Evolutionary conservation across 2,797 vertebrate species (phyloP), one percentile per base, ranked within the genome.

Genomic region (Onychomys leucogaster): DNA sequence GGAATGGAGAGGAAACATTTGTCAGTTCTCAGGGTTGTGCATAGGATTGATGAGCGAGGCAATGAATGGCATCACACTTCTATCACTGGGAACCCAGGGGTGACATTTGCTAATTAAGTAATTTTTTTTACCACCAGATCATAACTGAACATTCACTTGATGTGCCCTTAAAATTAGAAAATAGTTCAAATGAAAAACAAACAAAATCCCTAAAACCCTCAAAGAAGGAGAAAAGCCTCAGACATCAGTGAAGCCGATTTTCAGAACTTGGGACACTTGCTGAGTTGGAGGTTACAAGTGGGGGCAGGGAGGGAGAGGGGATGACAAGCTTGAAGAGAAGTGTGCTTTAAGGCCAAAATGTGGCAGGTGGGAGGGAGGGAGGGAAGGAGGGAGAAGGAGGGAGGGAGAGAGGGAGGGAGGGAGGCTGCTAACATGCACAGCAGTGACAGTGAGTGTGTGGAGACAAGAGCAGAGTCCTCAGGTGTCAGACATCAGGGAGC

Each of bases 141-240:
- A 59, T 46, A 63, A 59, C 10, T 4, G 2, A 90, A 49, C 34
- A 65, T 43, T 71, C 25, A 69, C 13, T 21, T 55, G 61, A 84
- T 13, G 89, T 4, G 25, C 76, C 69, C 76, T 94, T 67, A 84
- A 25, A 80, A 92, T 92, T 49, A 77, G 17, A 91, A 95, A 91
- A 63, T 17, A 63, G 67, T 73, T 65, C n/a, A 89, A 82, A 78
- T 85, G 27, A 2, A 73, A 89, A 83, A 55, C 16, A 78, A 78
- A 34, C 12, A 63, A 63, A 11, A n/a, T 8, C 19, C 37, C 23
- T 43, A 89, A 65, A 34, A 37, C 6, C 25, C 9, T 0, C 3
- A 16, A 52, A 14, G 34, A 37, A 7, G 17, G 21, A 61, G 63
- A 87, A 92, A 65, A 61, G 23, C 34, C 13, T 17, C 52, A 67